Evolutionary conservation across 2,113 vertebrate species (phyloP).

Genomic region (Prunella fulvescens): DNA sequence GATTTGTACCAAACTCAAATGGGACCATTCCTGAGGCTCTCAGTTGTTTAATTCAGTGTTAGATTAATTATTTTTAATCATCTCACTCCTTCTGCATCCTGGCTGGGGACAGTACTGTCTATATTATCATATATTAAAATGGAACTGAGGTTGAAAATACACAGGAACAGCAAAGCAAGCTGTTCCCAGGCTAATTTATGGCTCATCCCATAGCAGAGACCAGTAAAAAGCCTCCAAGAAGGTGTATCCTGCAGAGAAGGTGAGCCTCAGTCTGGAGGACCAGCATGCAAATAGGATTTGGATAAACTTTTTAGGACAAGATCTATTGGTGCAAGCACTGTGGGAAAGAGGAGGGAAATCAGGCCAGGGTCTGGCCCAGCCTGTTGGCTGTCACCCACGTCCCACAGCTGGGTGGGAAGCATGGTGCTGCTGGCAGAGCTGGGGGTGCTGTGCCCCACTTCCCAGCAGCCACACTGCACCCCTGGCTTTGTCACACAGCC

Average conservation of each 20-base stretch:
- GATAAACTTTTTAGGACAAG: background rate
- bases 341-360: background rate
- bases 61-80: slow-evolving; percentile 66
- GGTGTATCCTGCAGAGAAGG: background rate
- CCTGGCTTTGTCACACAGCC: background rate
- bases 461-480: background rate
- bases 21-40: background rate
- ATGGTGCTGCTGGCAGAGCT: accelerated
- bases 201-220: background rate
- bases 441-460: background rate
- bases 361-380: background rate
- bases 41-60: slow-evolving; percentile 50
- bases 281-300: background rate
- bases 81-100: slow-evolving; percentile 32
- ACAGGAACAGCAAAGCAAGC: slow-evolving; percentile 7
- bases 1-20: slow-evolving; percentile 46
- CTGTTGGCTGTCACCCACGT: background rate
- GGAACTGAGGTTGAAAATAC: slow-evolving; percentile 40
- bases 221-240: background rate
- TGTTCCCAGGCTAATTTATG: slow-evolving; percentile 2
- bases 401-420: background rate
- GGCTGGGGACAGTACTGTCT: background rate
- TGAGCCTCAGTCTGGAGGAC: background rate
- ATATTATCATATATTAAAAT: slow-evolving; percentile 49
- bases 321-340: background rate